Percentiles rank a stretch among this genome's conserved stretches.
Conservation (phyloP, 2,113 vertebrate genomes). For the Mystacornis crossleyi region DNA sequence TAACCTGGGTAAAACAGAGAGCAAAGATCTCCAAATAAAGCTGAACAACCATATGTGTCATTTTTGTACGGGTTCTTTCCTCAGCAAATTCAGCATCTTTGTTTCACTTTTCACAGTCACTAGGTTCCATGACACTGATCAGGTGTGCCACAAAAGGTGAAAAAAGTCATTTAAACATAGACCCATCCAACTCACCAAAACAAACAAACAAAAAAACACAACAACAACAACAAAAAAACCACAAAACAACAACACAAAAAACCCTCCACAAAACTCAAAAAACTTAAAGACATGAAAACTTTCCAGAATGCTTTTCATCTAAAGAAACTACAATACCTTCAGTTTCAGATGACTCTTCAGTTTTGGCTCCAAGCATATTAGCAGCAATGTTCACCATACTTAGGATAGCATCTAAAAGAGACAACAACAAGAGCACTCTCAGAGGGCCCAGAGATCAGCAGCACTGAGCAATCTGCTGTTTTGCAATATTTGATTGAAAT, state of each 20-base stretch:
- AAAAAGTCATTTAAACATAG: not conserved
- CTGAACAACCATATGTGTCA: not conserved
- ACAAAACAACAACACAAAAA: no score
- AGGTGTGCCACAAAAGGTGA: not conserved
- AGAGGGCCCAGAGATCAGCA: not conserved
- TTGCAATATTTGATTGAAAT: not conserved
- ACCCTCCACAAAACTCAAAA: no score
- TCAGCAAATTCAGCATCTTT: not conserved
- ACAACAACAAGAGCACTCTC: not conserved
- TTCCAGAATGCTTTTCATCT: not conserved
- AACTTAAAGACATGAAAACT: not conserved
- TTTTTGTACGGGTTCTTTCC: not conserved
- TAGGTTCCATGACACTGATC: not conserved
- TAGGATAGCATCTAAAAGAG: slow-evolving; percentile 90
- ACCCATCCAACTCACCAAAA: not conserved
- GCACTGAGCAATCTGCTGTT: not conserved
- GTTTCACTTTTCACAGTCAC: not conserved
- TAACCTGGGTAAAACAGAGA: not conserved
- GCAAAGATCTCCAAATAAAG: not conserved
- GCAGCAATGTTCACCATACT: slow-evolving; percentile 99
- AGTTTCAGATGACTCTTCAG: slow-evolving; percentile 76
- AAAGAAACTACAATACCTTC: slow-evolving; percentile 79
- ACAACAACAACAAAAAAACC: no score
- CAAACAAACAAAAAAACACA: no score
- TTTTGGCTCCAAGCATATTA: slow-evolving; percentile 94